Conservation (phyloP, 2,888 invertebrate genomes). For the Pterobdella sp. region DNA sequence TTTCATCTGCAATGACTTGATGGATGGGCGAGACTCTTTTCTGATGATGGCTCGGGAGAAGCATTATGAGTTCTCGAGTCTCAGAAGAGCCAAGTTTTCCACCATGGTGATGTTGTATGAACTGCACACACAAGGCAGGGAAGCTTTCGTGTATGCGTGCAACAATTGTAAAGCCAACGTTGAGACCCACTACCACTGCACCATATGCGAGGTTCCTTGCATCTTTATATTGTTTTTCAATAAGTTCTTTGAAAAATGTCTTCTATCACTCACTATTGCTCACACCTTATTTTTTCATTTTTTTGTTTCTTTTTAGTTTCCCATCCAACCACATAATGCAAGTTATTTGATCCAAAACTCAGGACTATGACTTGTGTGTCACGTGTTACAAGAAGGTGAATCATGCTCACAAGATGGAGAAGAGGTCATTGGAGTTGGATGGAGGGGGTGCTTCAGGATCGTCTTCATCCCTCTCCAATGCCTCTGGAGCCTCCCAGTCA, state of each 20-base stretch:
- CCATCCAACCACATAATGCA: neutral
- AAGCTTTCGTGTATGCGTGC: conserved; percentile 96
- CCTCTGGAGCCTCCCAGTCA: conserved; percentile 6
- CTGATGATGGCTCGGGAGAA: conserved; percentile 91
- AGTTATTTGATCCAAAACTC: conserved; percentile 34
- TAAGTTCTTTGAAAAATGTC: neutral
- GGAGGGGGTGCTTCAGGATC: conserved; percentile 70
- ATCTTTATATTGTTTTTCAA: neutral
- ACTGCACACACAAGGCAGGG: conserved; percentile 93
- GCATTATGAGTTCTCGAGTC: conserved; percentile 95
- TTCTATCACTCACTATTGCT: neutral
- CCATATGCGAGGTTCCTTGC: conserved; percentile 71
- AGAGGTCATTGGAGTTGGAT: conserved; percentile 61
- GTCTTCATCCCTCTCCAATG: conserved; percentile 65
- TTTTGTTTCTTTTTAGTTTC: neutral
- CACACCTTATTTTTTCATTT: neutral
- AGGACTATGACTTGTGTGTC: conserved; percentile 95
- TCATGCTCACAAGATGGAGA: conserved; percentile 96
- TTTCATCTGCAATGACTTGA: conserved; percentile 86
- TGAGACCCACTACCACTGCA: conserved; percentile 90
- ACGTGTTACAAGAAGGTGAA: conserved; percentile 87
- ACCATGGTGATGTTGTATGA: conserved; percentile 96
- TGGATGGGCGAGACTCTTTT: conserved; percentile 99
- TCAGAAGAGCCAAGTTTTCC: conserved; percentile 86
- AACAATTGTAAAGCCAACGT: conserved; percentile 92